Base-by-base conservation (phyloP, 2,888 invertebrate genomes). In the Cybosia mesomella region DNA sequence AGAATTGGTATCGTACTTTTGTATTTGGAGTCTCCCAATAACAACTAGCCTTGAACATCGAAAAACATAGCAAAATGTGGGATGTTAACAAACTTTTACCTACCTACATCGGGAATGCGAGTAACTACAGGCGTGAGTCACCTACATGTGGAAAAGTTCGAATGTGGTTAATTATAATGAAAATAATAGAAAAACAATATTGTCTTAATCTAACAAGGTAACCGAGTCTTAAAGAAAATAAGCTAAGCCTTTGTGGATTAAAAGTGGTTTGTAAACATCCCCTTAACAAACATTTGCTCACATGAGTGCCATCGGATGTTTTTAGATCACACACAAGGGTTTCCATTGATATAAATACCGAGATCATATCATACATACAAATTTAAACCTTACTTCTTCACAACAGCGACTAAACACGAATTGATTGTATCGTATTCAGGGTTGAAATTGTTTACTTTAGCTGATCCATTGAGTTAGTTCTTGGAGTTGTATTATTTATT, bases 301-400 rank as follows among this genome's bases (percentile, higher is more conserved):
- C 80, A 84, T 85, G 83, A 90, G 90, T 90, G 87, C 84, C 86
- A 85, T 91, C 87, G 89, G 89, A 91, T 89, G 90, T 90, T 89
- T 90, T 89, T 83, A 85, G 89, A 90, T 91, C 91, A 88, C 86
- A 86, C 85, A 91, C 89, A 91, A 91, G 87, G 84, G 87, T 85
- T 83, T 83, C 87, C 88, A 89, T 89, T 90, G 88, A 91, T 90
- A 88, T 82, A 76, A 80, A 83, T 83, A 80, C 82, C 78, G 77
- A 75, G 74, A 76, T 68, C 73, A 77, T 55, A 10, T 0, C 24
- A 39, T 0, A 13, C 67, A 60, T 28, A 60, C 58, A 2, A 79
- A 66, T 67, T 28, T 73, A 36, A 66, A 79, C 81, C 74, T 73
- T 83, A 80, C 15, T 0, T 0, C 0, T 1, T n/a, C 1, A 81